Evolutionary conservation across 2,113 vertebrate genomes (phyloP), one percentile per base, ranked within the genome.

Genomic region (Montifringilla adamsi): DNA sequence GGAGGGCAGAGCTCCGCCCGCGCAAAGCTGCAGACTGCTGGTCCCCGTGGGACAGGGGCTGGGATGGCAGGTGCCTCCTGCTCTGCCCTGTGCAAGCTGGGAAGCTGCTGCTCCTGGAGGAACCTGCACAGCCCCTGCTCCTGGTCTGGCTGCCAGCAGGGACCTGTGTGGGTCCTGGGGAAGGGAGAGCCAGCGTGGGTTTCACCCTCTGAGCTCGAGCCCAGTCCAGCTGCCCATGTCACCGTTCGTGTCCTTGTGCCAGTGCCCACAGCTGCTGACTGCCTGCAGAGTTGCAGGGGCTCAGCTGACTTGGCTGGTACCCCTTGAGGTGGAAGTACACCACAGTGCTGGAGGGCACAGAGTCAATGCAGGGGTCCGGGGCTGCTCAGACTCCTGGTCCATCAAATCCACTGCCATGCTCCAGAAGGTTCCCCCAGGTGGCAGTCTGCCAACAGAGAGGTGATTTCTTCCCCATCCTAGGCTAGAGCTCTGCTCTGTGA

Each of bases 11-110:
- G 80, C 46, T 46, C 41, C 28, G 4, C 59, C 35, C 18, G 30
- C 2, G 1, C 3, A 1, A 2, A 14, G 39, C 64, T 47, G 55
- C 31, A 49, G 26, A 2, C 10, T 1, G 1, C 62, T 14, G 70
- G 43, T 7, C 52, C 31, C 92, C 26, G 43, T 0, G 2, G 75
- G 63, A 31, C 1, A 0, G 1, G 26, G 49, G 24, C 41, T 72
- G 60, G 44, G 46, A 49, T 46, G 44, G 16, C 4, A n/a, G 46
- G 62, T 89, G 85, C 70, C 82, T 41, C n/a, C 0, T 0, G 7
- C 58, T 30, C 41, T 53, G 37, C 56, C 0, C 1, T 5, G 17
- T 8, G n/a, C 37, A 0, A 46, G 67, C n/a, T 9, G 41, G 3
- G 44, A 41, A 58, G 37, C 59, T 53, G n/a, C 62, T 14, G 30